Evolutionary conservation across 2,113 vertebrate species (phyloP).

Genomic region (Boulengeromyrus knoepffleri): DNA sequence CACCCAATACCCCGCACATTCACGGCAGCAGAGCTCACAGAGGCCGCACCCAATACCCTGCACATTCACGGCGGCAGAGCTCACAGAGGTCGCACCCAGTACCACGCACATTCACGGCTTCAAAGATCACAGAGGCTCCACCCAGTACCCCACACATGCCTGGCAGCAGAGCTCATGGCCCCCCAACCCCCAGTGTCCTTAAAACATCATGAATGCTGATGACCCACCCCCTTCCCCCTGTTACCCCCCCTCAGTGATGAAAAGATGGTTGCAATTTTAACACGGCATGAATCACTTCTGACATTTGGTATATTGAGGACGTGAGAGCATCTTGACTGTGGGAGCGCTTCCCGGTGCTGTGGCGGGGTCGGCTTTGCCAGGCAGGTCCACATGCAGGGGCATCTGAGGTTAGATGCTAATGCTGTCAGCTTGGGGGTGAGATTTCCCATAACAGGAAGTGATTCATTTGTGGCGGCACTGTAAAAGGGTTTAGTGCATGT

Average conservation of each 20-base stretch:
- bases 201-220: constrained; percentile 57
- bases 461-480: constrained; percentile 57
- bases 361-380: neutral
- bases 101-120: too few relatives aligned
- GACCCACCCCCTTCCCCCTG: constrained; percentile 54
- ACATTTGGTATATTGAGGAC: neutral
- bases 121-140: too few relatives aligned
- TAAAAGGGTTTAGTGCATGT: constrained; percentile 45
- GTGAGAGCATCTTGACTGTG: neutral
- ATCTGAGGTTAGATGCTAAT: neutral
- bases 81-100: neutral
- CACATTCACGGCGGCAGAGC: neutral
- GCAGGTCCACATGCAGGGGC: too few relatives aligned
- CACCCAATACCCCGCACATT: neutral
- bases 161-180: neutral
- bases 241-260: constrained; percentile 8
- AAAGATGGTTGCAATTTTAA: neutral
- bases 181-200: constrained; percentile 43
- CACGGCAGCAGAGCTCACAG: neutral
- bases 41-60: too few relatives aligned
- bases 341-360: neutral
- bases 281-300: neutral
- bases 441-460: constrained; percentile 57
- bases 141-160: neutral
- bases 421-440: neutral